A percentile compares a stretch with the other conserved stretches of the same genome.
Evolutionary conservation across 1,140 invertebrate genomes (phyloP).

Genomic region (Dendrolimus punctatus): DNA sequence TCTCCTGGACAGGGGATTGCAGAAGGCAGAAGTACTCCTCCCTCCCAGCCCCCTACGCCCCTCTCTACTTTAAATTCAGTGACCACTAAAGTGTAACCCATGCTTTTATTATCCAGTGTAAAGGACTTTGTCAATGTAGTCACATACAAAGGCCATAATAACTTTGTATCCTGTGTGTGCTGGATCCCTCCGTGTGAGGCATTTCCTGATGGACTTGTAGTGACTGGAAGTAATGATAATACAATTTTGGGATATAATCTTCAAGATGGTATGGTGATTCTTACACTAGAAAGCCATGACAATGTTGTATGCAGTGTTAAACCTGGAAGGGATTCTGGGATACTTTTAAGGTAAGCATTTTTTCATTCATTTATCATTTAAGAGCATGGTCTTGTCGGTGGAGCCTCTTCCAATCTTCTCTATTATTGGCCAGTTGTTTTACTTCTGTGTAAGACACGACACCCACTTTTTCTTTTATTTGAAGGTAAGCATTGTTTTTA

Average conservation of each 20-base stretch:
- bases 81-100: too few relatives aligned
- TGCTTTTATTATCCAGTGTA: slow-evolving; percentile 63
- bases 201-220: slow-evolving; percentile 83
- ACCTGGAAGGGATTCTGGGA: slow-evolving; percentile 55
- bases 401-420: too few relatives aligned
- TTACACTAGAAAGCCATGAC: slow-evolving; percentile 84
- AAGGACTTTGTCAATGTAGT: slow-evolving; percentile 75
- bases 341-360: slow-evolving; percentile 59
- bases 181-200: slow-evolving; percentile 79
- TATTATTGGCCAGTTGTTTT: too few relatives aligned
- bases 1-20: too few relatives aligned
- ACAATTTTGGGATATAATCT: slow-evolving; percentile 84
- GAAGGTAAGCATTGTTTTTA: slow-evolving; percentile 43
- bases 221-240: slow-evolving; percentile 92
- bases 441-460: too few relatives aligned
- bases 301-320: slow-evolving; percentile 77
- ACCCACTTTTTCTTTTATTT: too few relatives aligned
- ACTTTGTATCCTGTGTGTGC: slow-evolving; percentile 88
- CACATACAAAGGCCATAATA: slow-evolving; percentile 85
- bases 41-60: too few relatives aligned
- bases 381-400: too few relatives aligned
- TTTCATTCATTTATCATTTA: too few relatives aligned
- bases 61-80: too few relatives aligned
- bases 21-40: too few relatives aligned
- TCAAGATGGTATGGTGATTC: slow-evolving; percentile 73